Conservation (phyloP, 2,113 vertebrate genomes). For the Danionella cerebrum region DNA sequence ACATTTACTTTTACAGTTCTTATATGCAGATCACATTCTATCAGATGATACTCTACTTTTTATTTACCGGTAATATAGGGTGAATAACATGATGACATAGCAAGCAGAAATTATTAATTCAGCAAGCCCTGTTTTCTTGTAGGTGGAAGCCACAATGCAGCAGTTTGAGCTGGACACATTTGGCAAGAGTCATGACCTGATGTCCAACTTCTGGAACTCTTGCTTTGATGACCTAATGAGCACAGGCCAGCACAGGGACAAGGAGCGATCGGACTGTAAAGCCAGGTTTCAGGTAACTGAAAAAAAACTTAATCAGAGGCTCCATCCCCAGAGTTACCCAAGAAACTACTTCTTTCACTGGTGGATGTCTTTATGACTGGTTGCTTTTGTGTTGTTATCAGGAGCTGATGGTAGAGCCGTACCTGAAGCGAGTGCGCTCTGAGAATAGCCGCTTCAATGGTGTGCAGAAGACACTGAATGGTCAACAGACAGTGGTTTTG, state of each 20-base stretch:
- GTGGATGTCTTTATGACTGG: neutral
- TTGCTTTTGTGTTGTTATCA: slow-evolving; percentile 40
- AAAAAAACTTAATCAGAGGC: too few relatives aligned
- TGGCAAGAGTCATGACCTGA: slow-evolving; percentile 86
- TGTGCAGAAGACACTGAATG: slow-evolving; percentile 72
- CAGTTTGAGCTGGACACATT: slow-evolving; percentile 91
- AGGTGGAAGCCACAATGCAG: slow-evolving; percentile 87
- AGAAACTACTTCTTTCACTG: too few relatives aligned
- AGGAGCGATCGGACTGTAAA: slow-evolving; percentile 67
- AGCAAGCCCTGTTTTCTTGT: neutral
- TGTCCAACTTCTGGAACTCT: slow-evolving; percentile 97
- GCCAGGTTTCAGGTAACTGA: slow-evolving; percentile 77
- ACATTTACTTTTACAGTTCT: too few relatives aligned
- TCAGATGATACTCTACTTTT: too few relatives aligned
- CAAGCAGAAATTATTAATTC: too few relatives aligned
- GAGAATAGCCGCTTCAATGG: slow-evolving; percentile 73
- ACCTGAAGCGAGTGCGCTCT: slow-evolving; percentile 59
- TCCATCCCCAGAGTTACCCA: too few relatives aligned
- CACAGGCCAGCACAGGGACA: slow-evolving; percentile 70
- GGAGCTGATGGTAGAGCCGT: slow-evolving; percentile 78
- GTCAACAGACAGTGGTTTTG: slow-evolving; percentile 74
- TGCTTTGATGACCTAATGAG: slow-evolving; percentile 94
- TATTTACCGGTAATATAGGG: too few relatives aligned
- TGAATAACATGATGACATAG: too few relatives aligned
- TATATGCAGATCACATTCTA: too few relatives aligned